Conservation (phyloP, 2,888 invertebrate genomes). For the Orchestes rusci region DNA sequence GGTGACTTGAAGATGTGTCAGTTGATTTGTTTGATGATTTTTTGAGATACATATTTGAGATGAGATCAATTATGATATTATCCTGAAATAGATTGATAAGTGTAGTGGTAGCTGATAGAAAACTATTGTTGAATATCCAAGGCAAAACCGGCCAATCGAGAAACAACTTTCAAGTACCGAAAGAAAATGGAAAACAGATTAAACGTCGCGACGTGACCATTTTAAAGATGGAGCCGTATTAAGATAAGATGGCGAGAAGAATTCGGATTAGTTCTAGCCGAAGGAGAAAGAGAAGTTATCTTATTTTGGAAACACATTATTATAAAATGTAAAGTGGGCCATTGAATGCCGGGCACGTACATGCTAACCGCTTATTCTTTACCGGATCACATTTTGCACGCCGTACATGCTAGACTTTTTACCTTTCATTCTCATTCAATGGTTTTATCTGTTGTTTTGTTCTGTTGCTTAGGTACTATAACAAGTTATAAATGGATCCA, state of each 20-base stretch:
- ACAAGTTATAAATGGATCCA: too few relatives aligned
- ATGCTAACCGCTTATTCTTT: slow-evolving; percentile 23
- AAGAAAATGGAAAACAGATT: slow-evolving; percentile 40
- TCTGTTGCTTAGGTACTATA: not conserved
- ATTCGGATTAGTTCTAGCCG: slow-evolving; percentile 36
- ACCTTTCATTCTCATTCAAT: slow-evolving; percentile 12
- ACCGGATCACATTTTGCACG: slow-evolving; percentile 23
- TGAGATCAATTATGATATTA: too few relatives aligned
- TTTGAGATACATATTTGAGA: too few relatives aligned
- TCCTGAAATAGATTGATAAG: too few relatives aligned
- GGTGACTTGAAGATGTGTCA: too few relatives aligned
- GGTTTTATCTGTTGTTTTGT: slow-evolving; percentile 13
- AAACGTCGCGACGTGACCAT: slow-evolving; percentile 41
- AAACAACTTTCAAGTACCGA: slow-evolving; percentile 14
- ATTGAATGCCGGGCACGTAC: slow-evolving; percentile 35
- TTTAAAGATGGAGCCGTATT: slow-evolving; percentile 39
- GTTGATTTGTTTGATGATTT: too few relatives aligned
- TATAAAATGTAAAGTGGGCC: slow-evolving; percentile 37
- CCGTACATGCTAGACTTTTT: slow-evolving; percentile 19
- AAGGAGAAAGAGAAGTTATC: slow-evolving; percentile 35
- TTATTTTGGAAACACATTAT: slow-evolving; percentile 39
- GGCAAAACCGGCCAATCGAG: too few relatives aligned
- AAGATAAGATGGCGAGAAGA: slow-evolving; percentile 36
- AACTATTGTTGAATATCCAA: too few relatives aligned
- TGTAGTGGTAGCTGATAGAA: too few relatives aligned